Base-by-base conservation (phyloP, 2,113 vertebrate genomes). In the Rhagologus leucostigma region DNA sequence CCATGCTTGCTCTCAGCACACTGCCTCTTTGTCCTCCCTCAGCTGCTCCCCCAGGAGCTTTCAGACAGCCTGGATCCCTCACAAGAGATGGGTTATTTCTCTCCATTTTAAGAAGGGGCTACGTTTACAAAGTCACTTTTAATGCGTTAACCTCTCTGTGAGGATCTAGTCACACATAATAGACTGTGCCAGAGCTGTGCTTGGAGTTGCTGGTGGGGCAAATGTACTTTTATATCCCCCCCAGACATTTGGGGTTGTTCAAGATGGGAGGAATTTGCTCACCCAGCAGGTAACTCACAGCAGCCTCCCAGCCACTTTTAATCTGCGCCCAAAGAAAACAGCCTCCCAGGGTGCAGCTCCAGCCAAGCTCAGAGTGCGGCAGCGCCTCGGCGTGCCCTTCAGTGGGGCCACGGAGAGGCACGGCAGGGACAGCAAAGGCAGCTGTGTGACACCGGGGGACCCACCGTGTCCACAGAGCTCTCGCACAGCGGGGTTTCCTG, bases 11-110 rank as follows among this genome's bases (percentile, higher is more conserved):
- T 92, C 82, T 68, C 52, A 46, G 90, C 88, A 97, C 94, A 97
- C 91, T 93, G 84, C 87, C 78, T 82, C 90, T 91, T 96, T 97
- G 96, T 97, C 91, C 90, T 95, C n/a, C 35, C 89, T 67, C 90
- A 46, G 84, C 89, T 92, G 92, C 94, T 96, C 80, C 2, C 92
- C 71, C 78, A 29, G 87, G 62, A 55, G 62, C 90, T 73, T 74
- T 63, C 81, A 53, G 22, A n/a, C 62, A 83, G 63, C 73, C 55
- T 3, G 0, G 9, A 32, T 46, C 67, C 49, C 87, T 82, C 78
- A 86, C 68, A 84, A 77, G 49, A 46, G 46, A 35, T 2, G 30
- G 74, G 46, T 87, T 95, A 75, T 75, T 88, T 46, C 79, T 78
- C 78, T 63, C 35, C 7, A 4, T 50, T 77, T 89, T 55, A 91